A percentile compares a stretch with the other conserved stretches of the same genome.
Conservation (phyloP, 2,113 vertebrate genomes). For the Poecile atricapillus region DNA sequence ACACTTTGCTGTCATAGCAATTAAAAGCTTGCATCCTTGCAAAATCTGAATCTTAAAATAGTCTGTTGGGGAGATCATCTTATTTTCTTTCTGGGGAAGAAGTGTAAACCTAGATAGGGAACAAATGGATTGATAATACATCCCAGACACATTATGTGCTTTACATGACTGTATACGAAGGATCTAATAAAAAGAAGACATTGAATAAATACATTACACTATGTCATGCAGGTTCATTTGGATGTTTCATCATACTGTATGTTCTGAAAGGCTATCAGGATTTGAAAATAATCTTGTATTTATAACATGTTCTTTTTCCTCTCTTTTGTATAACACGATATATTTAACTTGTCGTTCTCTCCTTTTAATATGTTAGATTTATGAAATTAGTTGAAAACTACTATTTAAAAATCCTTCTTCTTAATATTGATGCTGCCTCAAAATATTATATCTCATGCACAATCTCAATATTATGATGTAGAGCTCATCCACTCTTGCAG, state of each 20-base stretch:
- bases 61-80: background rate
- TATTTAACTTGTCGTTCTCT: background rate
- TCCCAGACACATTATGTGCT: background rate
- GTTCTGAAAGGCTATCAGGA: background rate
- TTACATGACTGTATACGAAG: background rate
- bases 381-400: background rate
- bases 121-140: background rate
- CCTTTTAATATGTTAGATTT: background rate
- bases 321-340: background rate
- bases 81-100: background rate
- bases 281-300: background rate
- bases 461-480: background rate
- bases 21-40: background rate
- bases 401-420: background rate
- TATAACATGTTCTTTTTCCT: background rate
- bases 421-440: background rate
- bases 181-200: background rate
- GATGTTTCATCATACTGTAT: background rate
- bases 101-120: background rate
- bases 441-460: background rate
- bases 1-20: slow-evolving; percentile 11
- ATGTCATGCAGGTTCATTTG: background rate
- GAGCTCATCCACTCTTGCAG: background rate
- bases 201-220: background rate
- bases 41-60: background rate